Base-by-base conservation (phyloP, 2,888 invertebrate species). In the Synanthedon vespiformis region DNA sequence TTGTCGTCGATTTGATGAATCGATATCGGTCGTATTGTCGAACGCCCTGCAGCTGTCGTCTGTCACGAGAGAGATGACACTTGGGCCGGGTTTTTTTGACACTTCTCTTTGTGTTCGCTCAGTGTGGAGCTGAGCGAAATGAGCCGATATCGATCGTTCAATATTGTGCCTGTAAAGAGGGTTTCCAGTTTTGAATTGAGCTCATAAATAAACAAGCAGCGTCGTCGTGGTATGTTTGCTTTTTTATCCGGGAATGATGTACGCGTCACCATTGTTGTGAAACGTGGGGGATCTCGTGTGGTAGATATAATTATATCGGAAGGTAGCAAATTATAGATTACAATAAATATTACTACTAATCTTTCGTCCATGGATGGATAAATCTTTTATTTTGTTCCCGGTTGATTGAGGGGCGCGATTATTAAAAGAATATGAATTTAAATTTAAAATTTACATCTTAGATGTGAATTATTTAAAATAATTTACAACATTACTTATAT, bases 201-300 rank as follows among this genome's bases (percentile, higher is more conserved):
- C 80, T 81, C 83, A 81, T 85, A 85, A 84, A 85, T 85, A 85
- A 81, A 83, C 81, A 84, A 84, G 80, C 78, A 68, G 74, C 80
- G 77, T 82, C 77, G 80, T 77, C 79, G 82, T 34, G 34, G 34
- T 72, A 74, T 80, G 79, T 80, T 74, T 68, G 65, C 61, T 74
- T 77, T 77, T 73, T 62, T 72, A 67, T 34, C 27, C 59, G 65
- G 71, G 72, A 74, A 76, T 79, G 74, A 76, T 74, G 77, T 78
- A 80, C 75, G 75, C 71, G 67, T 66, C 71, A 70, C 74, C 70
- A 72, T 81, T 83, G 81, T 84, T 69, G 67, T 61, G 60, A 57
- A 70, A 68, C 67, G 68, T 65, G 77, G 80, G 79, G 77, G 77
- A 74, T 76, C 74, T 71, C 71, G 72, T 70, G 67, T n/a, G 50